A percentile compares a stretch with the other conserved stretches of the same genome.
Evolutionary conservation across 2,888 invertebrate genomes (phyloP).

Genomic region (Aphidoletes aphidimyza): DNA sequence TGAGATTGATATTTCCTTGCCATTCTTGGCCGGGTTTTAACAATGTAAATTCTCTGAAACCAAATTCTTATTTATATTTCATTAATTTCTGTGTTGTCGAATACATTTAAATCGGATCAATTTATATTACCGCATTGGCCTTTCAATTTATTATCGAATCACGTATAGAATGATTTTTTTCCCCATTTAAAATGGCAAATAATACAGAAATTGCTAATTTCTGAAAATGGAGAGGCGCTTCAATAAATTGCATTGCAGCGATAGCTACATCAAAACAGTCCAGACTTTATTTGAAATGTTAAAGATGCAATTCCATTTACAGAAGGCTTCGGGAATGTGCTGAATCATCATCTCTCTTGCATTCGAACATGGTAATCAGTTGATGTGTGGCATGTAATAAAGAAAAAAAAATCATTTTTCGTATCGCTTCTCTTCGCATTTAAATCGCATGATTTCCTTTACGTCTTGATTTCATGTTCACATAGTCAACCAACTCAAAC

Average conservation of each 20-base stretch:
- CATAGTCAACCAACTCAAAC: background rate
- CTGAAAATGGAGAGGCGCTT: background rate
- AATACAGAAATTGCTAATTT: background rate
- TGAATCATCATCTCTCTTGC: background rate
- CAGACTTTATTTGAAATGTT: too few relatives aligned
- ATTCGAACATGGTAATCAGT: slow-evolving; percentile 25
- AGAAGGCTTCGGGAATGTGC: background rate
- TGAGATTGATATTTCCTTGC: background rate
- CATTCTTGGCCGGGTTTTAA: too few relatives aligned
- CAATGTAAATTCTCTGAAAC: background rate
- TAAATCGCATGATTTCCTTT: slow-evolving; percentile 22
- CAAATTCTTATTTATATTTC: background rate
- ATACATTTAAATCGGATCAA: background rate
- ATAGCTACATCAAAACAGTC: too few relatives aligned
- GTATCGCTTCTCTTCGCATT: background rate
- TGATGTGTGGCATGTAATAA: slow-evolving; percentile 43
- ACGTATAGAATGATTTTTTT: slow-evolving; percentile 6
- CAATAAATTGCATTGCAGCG: background rate
- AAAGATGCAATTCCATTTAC: slow-evolving; percentile 19
- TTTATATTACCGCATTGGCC: background rate
- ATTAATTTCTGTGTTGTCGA: slow-evolving; percentile 6
- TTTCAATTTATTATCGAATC: slow-evolving; percentile 1
- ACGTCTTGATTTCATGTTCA: background rate
- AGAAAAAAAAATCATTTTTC: slow-evolving; percentile 24
- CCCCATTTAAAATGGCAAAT: too few relatives aligned